A percentile compares a stretch with the other conserved stretches of the same genome.
Evolutionary conservation across 1,140 invertebrate species (phyloP).

Genomic region (Pararge aegeria): DNA sequence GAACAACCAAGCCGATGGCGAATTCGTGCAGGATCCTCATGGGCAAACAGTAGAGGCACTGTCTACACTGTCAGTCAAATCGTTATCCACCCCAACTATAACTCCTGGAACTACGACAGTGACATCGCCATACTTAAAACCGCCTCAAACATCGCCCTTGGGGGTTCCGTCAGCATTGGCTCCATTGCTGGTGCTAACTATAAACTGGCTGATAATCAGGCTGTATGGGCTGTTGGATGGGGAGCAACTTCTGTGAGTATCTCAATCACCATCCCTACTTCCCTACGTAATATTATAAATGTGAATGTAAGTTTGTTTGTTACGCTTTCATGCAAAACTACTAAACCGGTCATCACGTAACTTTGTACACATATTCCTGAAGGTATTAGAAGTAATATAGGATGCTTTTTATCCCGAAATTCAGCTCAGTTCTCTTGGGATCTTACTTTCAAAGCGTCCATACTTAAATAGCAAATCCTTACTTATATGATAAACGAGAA

Average conservation of each 20-base stretch:
- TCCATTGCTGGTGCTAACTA: conserved; percentile 45
- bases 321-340: no score
- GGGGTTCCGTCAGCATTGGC: conserved; percentile 30
- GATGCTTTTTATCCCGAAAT: no score
- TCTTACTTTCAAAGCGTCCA: no score
- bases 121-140: conserved; percentile 84
- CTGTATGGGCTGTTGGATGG: conserved; percentile 48
- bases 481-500: no score
- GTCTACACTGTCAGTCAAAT: conserved; percentile 39
- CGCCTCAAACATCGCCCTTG: conserved; percentile 66
- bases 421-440: no score
- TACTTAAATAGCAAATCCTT: no score
- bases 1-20: conserved; percentile 40
- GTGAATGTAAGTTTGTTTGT: no score
- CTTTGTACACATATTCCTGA: no score
- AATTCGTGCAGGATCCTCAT: conserved; percentile 42
- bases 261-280: background rate
- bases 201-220: conserved; percentile 40
- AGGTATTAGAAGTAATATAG: no score
- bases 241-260: conserved; percentile 44
- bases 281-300: background rate
- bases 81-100: conserved; percentile 79
- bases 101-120: conserved; percentile 78
- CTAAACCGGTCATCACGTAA: no score
- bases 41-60: conserved; percentile 41